phyloP scores from a whole-genome alignment of 1,140 invertebrate species.

The Odontomachus brunneus region DNA sequence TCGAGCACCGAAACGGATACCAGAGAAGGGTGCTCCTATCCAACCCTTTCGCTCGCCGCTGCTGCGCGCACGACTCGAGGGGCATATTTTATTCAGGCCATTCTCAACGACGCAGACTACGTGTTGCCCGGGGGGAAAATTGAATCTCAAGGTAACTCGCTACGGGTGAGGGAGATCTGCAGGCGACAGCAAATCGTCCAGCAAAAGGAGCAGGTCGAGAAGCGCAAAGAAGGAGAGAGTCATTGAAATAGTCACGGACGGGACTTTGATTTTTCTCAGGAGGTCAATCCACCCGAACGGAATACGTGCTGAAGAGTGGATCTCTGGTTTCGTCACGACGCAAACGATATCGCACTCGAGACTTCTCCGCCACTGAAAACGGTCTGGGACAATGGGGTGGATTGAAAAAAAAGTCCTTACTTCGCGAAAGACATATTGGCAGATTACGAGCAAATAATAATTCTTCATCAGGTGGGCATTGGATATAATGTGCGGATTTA shows the following conservation, averaged over 20 bases:
- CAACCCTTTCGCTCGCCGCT: constrained; percentile 19
- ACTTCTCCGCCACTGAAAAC: neutral
- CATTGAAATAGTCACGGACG: constrained; percentile 60
- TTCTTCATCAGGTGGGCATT: neutral
- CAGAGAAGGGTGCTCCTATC: constrained; percentile 20
- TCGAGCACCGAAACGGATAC: constrained; percentile 48
- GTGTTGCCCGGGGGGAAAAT: constrained; percentile 41
- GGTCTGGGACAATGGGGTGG: neutral
- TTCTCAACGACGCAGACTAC: constrained; percentile 37
- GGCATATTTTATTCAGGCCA: constrained; percentile 57
- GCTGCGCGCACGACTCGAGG: constrained; percentile 11
- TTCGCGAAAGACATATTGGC: neutral
- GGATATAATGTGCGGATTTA: neutral
- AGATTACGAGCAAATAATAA: neutral
- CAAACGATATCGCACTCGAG: constrained; percentile 14
- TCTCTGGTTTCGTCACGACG: constrained; percentile 31
- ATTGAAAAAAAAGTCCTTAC: neutral
- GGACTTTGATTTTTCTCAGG: constrained; percentile 67
- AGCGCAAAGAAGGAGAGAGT: neutral
- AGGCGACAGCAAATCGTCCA: neutral
- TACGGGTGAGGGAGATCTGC: constrained; percentile 4
- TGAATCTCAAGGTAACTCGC: constrained; percentile 49
- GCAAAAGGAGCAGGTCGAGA: neutral
- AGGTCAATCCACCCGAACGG: constrained; percentile 57
- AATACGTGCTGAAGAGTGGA: constrained; percentile 67